These are phyloP conservation scores for Listronotus oregonensis DNA, from an alignment of 1,140 invertebrate species.

Conservation along the genomic window DNA sequence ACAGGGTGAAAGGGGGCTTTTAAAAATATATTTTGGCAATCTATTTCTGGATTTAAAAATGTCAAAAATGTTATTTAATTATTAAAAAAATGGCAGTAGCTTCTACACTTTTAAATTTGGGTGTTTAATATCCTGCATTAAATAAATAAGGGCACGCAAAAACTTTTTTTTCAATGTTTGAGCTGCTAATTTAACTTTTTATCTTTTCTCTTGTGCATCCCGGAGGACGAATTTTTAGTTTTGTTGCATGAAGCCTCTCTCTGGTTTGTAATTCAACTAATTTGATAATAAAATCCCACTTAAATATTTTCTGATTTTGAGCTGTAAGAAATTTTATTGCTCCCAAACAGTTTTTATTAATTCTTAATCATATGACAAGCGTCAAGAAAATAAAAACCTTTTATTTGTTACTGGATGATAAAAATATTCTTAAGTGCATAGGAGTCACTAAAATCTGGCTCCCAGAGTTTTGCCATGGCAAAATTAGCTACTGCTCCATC, in stretches of 20 bases:
- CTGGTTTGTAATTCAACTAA: constrained; percentile 34
- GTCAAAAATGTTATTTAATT: constrained; percentile 49
- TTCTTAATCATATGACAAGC: constrained; percentile 35
- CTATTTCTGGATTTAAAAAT: constrained; percentile 45
- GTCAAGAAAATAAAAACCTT: constrained; percentile 30
- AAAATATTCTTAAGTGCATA: constrained; percentile 36
- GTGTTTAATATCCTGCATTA: constrained; percentile 23
- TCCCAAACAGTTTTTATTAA: constrained; percentile 31
- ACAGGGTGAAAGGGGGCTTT: constrained; percentile 23
- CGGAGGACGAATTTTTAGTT: constrained; percentile 43
- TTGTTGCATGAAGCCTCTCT: constrained; percentile 42
- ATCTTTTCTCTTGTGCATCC: constrained; percentile 45
- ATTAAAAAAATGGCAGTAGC: background rate
- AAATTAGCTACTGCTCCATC: constrained; percentile 35
- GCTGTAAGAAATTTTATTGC: background rate
- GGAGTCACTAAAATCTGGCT: constrained; percentile 40
- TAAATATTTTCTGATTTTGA: constrained; percentile 16
- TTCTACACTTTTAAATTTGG: constrained; percentile 39
- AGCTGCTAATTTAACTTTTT: constrained; percentile 46
- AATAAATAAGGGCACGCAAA: constrained; percentile 41
- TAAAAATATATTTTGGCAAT: constrained; percentile 35
- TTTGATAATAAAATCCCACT: constrained; percentile 33
- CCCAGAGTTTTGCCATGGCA: constrained; percentile 41
- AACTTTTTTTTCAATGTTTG: constrained; percentile 46
- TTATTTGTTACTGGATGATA: constrained; percentile 21